These are phyloP conservation scores for Maccullochella peelii DNA, from an alignment of 2,113 vertebrate species.

Conservation along the genomic window DNA sequence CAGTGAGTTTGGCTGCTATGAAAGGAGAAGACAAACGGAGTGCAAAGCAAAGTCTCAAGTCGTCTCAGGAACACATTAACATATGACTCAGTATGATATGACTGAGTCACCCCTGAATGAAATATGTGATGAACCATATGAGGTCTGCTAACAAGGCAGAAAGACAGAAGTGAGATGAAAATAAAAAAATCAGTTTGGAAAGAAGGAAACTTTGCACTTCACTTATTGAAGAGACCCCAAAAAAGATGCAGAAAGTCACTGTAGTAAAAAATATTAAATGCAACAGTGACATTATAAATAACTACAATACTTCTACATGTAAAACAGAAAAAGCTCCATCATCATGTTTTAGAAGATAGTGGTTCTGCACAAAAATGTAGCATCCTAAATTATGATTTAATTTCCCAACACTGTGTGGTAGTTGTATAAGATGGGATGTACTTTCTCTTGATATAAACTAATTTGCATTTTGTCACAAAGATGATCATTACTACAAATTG, in stretches of 20 bases:
- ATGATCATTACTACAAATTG: not conserved
- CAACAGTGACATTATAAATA: not conserved
- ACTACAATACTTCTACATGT: not conserved
- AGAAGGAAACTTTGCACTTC: not conserved
- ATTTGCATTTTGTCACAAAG: not conserved
- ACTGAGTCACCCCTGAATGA: constrained; percentile 41
- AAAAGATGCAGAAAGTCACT: not conserved
- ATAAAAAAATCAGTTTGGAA: not conserved
- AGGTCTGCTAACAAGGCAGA: constrained; percentile 34
- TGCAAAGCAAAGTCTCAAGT: constrained; percentile 17
- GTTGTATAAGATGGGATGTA: not conserved
- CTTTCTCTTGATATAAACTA: not conserved
- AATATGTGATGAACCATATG: constrained; percentile 46
- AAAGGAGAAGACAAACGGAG: constrained; percentile 30
- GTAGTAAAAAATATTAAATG: not conserved
- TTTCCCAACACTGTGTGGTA: not conserved
- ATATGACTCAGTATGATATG: constrained; percentile 53
- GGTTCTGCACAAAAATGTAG: not conserved
- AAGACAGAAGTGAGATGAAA: not conserved
- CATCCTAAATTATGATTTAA: rapidly evolving
- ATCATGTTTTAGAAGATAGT: not conserved
- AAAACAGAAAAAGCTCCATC: not conserved
- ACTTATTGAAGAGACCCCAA: not conserved
- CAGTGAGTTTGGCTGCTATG: constrained; percentile 21
- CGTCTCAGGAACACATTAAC: constrained; percentile 66